phyloP scores from a whole-genome alignment of 2,888 invertebrate genomes.

The Deilephila elpenor region DNA sequence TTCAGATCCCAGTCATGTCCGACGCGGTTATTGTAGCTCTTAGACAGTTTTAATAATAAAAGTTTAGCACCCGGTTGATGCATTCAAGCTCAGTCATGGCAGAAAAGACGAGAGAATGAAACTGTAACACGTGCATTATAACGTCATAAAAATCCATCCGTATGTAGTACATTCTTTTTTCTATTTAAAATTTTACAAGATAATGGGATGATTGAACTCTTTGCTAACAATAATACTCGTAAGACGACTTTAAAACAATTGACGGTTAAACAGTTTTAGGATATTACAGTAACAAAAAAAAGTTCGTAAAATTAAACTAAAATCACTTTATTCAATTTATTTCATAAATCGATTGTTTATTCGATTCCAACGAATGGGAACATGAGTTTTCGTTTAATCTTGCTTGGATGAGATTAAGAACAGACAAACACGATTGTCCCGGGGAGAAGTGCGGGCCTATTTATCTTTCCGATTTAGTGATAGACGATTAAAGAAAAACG shows the following conservation, averaged over 20 bases:
- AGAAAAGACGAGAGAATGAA: not conserved
- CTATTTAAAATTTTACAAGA: too few relatives aligned
- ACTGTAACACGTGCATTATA: not conserved
- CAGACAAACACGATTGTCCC: not conserved
- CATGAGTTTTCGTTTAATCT: not conserved
- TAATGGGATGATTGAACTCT: too few relatives aligned
- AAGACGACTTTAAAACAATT: too few relatives aligned
- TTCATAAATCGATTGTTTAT: not conserved
- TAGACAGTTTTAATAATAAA: not conserved
- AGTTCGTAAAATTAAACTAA: not conserved
- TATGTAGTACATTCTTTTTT: too few relatives aligned
- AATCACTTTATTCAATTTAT: not conserved
- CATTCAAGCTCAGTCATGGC: not conserved
- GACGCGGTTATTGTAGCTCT: too few relatives aligned
- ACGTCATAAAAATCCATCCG: not conserved
- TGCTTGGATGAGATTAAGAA: not conserved
- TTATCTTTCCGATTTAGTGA: conserved; percentile 26
- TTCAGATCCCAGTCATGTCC: too few relatives aligned
- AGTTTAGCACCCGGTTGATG: not conserved
- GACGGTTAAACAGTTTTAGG: too few relatives aligned
- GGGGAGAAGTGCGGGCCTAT: not conserved
- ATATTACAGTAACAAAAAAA: not conserved
- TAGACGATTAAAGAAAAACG: conserved; percentile 27
- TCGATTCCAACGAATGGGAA: not conserved
- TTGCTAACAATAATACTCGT: too few relatives aligned